These are phyloP conservation scores for Nemotelus pantherinus DNA, from an alignment of 2,888 invertebrate species.

Conservation along the genomic window DNA sequence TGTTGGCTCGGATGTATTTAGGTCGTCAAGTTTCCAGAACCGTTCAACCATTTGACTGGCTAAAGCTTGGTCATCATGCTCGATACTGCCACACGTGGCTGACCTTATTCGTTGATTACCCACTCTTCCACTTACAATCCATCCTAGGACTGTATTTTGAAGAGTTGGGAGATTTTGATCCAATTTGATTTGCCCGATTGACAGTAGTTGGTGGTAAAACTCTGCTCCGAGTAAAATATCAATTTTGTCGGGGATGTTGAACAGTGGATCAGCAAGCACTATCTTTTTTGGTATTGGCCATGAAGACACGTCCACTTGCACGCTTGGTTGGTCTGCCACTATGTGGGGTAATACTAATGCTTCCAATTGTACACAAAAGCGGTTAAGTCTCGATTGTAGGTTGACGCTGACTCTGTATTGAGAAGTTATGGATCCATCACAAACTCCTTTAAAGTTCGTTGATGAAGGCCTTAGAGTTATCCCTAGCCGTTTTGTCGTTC, in stretches of 20 bases:
- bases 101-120: too few relatives aligned
- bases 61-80: too few relatives aligned
- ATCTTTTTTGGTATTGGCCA: neutral
- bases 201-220: neutral
- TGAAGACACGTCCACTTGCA: too few relatives aligned
- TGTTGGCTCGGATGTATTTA: too few relatives aligned
- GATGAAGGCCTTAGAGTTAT: too few relatives aligned
- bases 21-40: too few relatives aligned
- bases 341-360: neutral
- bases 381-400: neutral
- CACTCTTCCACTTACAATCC: neutral
- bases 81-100: too few relatives aligned
- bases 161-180: neutral
- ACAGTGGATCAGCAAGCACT: slow-evolving; percentile 41
- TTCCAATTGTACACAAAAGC: neutral
- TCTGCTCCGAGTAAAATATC: slow-evolving; percentile 47
- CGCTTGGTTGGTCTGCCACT: neutral
- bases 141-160: neutral
- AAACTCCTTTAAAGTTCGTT: too few relatives aligned
- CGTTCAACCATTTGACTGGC: too few relatives aligned
- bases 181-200: neutral
- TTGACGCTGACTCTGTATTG: neutral
- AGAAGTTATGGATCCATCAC: too few relatives aligned
- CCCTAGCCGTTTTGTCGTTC: too few relatives aligned
- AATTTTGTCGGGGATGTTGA: slow-evolving; percentile 19